A percentile compares a stretch with the other conserved stretches of the same genome.
Evolutionary conservation across 1,140 invertebrate species (phyloP).

Genomic region (Brachionus asplanchnoidis): DNA sequence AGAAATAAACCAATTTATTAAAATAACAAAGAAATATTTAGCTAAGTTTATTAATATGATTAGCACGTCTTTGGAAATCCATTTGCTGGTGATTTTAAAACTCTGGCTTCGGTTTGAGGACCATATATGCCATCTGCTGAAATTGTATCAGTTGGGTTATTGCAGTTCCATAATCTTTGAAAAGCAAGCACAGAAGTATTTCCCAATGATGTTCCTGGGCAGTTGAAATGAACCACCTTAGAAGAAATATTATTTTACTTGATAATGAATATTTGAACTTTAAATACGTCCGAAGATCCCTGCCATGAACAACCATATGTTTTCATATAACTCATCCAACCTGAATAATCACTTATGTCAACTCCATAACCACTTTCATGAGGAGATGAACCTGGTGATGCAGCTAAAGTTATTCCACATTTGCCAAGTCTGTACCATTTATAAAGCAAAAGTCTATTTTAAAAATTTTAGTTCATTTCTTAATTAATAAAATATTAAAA

Average conservation of each 20-base stretch:
- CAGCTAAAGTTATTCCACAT: constrained; percentile 23
- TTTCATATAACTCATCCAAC: neutral
- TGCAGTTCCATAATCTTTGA: constrained; percentile 36
- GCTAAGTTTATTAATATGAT: neutral
- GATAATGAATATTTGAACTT: neutral
- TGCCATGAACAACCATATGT: constrained; percentile 20
- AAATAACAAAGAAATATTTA: neutral
- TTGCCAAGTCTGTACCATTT: neutral
- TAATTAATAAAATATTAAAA: neutral
- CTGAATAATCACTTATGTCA: constrained; percentile 16
- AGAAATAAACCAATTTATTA: neutral
- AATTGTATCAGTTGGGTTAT: constrained; percentile 18
- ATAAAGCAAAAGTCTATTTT: neutral
- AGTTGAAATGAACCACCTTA: constrained; percentile 32
- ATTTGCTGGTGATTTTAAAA: constrained; percentile 4
- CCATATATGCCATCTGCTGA: constrained; percentile 24
- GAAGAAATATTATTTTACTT: neutral
- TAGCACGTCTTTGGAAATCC: neutral
- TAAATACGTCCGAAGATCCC: neutral
- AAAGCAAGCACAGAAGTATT: constrained; percentile 22
- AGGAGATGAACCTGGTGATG: neutral
- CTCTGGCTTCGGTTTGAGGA: constrained; percentile 7
- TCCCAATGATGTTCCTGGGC: neutral
- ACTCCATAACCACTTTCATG: constrained; percentile 24
- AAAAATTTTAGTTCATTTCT: neutral